Percentiles rank a stretch among this genome's conserved stretches.
phyloP scores from a whole-genome alignment of 1,140 invertebrate species.

The Brachystomella parvula region DNA sequence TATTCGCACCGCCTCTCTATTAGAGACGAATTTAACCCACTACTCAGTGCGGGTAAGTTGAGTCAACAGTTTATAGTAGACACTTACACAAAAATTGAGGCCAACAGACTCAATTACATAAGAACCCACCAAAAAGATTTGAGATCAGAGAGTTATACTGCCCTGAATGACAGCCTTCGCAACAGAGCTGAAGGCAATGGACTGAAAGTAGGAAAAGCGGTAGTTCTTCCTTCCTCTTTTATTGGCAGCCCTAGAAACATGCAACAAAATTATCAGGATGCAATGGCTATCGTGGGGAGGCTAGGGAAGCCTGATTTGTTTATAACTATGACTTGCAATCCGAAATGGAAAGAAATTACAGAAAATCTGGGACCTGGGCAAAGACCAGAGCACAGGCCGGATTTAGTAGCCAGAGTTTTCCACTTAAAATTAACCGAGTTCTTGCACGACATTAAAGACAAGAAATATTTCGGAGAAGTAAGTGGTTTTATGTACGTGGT shows the following conservation, averaged over 20 bases:
- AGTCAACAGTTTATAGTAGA: constrained; percentile 42
- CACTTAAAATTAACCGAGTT: constrained; percentile 44
- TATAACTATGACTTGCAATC: constrained; percentile 47
- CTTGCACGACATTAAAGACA: constrained; percentile 32
- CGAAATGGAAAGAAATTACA: constrained; percentile 44
- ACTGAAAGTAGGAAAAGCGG: constrained; percentile 14
- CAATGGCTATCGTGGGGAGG: constrained; percentile 42
- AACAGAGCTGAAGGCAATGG: neutral
- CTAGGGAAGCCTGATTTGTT: constrained; percentile 45
- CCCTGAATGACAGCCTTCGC: constrained; percentile 34
- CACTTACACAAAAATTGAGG: constrained; percentile 40
- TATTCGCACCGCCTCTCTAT: constrained; percentile 44
- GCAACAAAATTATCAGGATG: constrained; percentile 43
- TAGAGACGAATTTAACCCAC: constrained; percentile 37
- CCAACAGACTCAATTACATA: constrained; percentile 37
- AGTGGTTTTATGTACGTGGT: constrained; percentile 33
- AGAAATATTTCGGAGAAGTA: constrained; percentile 37
- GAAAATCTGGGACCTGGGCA: constrained; percentile 21
- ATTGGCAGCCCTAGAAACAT: constrained; percentile 40
- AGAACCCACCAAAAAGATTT: constrained; percentile 38
- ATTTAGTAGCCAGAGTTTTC: constrained; percentile 47
- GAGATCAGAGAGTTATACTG: constrained; percentile 35
- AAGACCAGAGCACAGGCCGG: constrained; percentile 40
- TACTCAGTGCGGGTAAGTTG: constrained; percentile 26
- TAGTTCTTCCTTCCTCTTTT: constrained; percentile 31